These are phyloP conservation scores for Rhipidura dahli DNA, from an alignment of 2,113 vertebrate species.

Conservation along the genomic window DNA sequence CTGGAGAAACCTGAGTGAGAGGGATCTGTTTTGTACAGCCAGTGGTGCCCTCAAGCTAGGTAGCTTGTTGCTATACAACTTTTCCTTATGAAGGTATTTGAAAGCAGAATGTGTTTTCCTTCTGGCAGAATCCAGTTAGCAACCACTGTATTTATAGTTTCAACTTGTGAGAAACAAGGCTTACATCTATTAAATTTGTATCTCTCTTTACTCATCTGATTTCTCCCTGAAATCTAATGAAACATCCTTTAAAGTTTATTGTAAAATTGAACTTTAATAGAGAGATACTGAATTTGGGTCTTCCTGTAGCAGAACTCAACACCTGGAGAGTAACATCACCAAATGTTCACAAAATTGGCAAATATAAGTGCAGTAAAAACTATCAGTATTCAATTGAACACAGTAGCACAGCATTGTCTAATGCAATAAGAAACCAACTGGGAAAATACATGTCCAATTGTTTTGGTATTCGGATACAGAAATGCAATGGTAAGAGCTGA, in stretches of 20 bases:
- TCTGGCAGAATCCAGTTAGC: not conserved
- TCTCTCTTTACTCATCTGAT: not conserved
- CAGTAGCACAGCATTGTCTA: not conserved
- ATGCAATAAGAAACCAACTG: not conserved
- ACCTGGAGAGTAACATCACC: not conserved
- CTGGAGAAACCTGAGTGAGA: not conserved
- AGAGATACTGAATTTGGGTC: not conserved
- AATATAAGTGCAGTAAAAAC: not conserved
- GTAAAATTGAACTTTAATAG: not conserved
- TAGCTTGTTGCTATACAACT: not conserved
- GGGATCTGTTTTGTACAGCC: not conserved
- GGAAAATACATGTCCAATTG: not conserved
- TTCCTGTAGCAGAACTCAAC: not conserved
- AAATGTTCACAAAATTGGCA: not conserved
- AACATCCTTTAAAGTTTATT: conserved; percentile 18
- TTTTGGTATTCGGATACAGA: not conserved
- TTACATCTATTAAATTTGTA: conserved; percentile 8
- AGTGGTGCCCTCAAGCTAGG: not conserved
- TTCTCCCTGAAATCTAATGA: conserved; percentile 10
- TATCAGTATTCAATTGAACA: not conserved
- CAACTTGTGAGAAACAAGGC: not conserved
- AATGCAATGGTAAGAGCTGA: not conserved
- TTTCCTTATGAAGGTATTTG: not conserved
- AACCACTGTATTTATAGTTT: not conserved
- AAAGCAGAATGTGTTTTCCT: conserved; percentile 4